These are phyloP conservation scores for Exaiptasia diaphana DNA, from an alignment of 64 coral and sea anemone species.

Conservation along the genomic window DNA sequence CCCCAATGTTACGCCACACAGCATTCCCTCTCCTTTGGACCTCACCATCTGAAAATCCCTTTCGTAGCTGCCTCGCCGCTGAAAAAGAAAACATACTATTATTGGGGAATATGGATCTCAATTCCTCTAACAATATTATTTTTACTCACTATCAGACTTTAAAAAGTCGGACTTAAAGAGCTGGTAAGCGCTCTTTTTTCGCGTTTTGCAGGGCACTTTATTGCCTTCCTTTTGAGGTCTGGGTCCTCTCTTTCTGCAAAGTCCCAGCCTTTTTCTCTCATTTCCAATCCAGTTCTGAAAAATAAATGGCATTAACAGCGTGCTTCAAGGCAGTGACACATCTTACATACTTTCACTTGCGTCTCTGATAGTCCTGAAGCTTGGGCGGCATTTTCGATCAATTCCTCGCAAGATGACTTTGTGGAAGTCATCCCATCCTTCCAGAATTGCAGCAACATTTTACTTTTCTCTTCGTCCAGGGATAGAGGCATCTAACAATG, in stretches of 20 bases:
- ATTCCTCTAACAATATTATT: background rate
- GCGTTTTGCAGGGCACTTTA: background rate
- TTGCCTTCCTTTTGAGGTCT: background rate
- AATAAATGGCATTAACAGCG: background rate
- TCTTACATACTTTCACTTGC: slow-evolving; percentile 8
- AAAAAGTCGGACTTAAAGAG: background rate
- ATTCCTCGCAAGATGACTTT: background rate
- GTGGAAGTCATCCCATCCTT: background rate
- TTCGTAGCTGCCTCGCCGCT: background rate
- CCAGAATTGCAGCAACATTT: background rate
- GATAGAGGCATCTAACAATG: background rate
- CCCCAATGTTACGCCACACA: background rate
- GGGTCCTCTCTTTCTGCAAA: background rate
- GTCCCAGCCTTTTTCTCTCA: background rate
- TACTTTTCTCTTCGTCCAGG: background rate
- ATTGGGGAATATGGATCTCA: background rate
- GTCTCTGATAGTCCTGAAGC: background rate
- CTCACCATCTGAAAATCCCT: background rate
- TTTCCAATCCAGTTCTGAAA: slow-evolving; percentile 15
- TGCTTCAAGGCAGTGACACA: background rate
- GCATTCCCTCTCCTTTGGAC: background rate
- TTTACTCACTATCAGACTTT: background rate
- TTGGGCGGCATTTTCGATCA: background rate
- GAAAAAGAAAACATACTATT: background rate
- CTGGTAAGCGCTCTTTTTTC: background rate